Evolutionary conservation across 2,888 invertebrate genomes (phyloP).

Genomic region (Eristalinus aeneus): DNA sequence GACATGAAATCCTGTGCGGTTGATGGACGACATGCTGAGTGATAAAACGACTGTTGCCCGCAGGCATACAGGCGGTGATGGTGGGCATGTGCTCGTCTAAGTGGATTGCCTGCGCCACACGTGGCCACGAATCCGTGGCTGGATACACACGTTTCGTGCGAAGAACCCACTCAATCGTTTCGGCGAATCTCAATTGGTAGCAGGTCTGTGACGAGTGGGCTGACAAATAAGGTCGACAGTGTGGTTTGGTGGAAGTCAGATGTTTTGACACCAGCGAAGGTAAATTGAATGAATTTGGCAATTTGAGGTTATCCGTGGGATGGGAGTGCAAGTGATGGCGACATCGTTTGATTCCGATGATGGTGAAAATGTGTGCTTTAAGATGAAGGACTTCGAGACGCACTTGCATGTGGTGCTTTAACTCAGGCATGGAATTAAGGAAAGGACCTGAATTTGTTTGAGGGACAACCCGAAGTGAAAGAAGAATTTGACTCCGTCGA

Average conservation of each 20-base stretch:
- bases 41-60: neutral
- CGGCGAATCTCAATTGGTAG: neutral
- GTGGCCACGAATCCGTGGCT: neutral
- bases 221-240: neutral
- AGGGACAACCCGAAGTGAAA: too few species aligned
- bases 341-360: too few species aligned
- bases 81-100: neutral
- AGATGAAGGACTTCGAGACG: too few species aligned
- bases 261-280: neutral
- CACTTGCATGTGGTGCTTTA: too few species aligned
- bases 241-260: neutral
- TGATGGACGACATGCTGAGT: constrained; percentile 8
- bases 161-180: neutral
- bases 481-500: too few species aligned
- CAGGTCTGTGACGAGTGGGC: neutral
- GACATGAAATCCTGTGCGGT: neutral
- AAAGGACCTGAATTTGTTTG: too few species aligned
- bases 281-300: too few species aligned
- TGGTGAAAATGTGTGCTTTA: too few species aligned
- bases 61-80: neutral
- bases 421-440: too few species aligned
- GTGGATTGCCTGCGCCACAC: neutral
- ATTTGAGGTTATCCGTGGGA: too few species aligned
- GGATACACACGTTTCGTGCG: neutral
- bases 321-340: too few species aligned